Evolutionary conservation across 1,140 invertebrate species (phyloP).

Genomic region (Drosophila asahinai): DNA sequence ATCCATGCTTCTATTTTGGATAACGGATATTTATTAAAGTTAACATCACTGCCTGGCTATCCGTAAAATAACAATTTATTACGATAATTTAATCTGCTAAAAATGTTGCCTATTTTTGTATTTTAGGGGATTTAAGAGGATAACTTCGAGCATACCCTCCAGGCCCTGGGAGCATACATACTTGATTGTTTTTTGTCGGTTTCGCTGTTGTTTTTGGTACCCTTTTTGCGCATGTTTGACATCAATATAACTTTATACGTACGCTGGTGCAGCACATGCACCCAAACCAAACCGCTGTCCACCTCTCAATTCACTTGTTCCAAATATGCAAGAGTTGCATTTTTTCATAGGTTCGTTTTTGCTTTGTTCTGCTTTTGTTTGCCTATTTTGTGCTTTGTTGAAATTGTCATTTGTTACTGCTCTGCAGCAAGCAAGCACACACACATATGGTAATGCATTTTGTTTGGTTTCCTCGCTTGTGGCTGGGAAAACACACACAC

Average conservation of each 20-base stretch:
- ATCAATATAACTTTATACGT: conserved; percentile 76
- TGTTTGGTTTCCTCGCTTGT: conserved; percentile 56
- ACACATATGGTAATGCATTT: conserved; percentile 55
- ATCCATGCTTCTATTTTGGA: not conserved
- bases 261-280: conserved; percentile 6
- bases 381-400: conserved; percentile 60
- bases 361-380: conserved; percentile 47
- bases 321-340: conserved; percentile 66
- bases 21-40: not conserved
- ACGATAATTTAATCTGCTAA: no score
- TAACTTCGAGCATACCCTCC: conserved; percentile 17
- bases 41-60: no score
- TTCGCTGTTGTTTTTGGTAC: conserved; percentile 18
- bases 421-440: conserved; percentile 16
- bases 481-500: conserved; percentile 31
- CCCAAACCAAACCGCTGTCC: conserved; percentile 21
- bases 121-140: not conserved
- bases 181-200: conserved; percentile 33
- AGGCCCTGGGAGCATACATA: not conserved
- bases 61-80: no score
- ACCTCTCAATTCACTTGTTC: conserved; percentile 67
- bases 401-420: conserved; percentile 68
- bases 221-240: conserved; percentile 74
- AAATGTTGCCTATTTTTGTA: no score
- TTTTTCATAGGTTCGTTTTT: conserved; percentile 27